Evolutionary conservation across 2,113 vertebrate species (phyloP).

Genomic region (Cavia porcellus): DNA sequence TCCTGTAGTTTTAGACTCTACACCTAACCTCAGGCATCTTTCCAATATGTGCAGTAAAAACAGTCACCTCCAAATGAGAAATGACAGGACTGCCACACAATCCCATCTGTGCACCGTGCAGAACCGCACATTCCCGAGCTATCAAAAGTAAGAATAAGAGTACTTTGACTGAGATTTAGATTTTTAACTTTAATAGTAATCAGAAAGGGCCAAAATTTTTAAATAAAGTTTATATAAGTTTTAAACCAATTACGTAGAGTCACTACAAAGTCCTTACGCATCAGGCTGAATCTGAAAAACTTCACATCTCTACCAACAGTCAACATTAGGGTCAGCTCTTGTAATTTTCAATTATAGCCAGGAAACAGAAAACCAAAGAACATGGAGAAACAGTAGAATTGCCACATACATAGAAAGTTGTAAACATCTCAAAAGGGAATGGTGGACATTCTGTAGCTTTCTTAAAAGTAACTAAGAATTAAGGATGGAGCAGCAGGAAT

Average conservation of each 20-base stretch:
- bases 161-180: neutral
- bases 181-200: slow-evolving; percentile 13
- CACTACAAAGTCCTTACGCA: neutral
- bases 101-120: neutral
- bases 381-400: neutral
- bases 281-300: neutral
- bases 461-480: slow-evolving; percentile 23
- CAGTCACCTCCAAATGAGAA: neutral
- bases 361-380: neutral
- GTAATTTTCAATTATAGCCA: neutral
- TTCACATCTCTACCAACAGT: neutral
- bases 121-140: neutral
- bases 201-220: neutral
- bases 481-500: neutral
- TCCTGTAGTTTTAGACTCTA: neutral
- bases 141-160: slow-evolving; percentile 22
- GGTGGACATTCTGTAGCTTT: neutral
- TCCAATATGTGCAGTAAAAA: neutral
- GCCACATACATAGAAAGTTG: neutral
- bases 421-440: slow-evolving; percentile 20
- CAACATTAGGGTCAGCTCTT: neutral
- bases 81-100: neutral
- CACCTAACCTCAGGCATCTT: neutral
- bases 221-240: neutral
- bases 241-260: neutral